Evolutionary conservation across 2,888 invertebrate species (phyloP).

Genomic region (Morinoia aosen): DNA sequence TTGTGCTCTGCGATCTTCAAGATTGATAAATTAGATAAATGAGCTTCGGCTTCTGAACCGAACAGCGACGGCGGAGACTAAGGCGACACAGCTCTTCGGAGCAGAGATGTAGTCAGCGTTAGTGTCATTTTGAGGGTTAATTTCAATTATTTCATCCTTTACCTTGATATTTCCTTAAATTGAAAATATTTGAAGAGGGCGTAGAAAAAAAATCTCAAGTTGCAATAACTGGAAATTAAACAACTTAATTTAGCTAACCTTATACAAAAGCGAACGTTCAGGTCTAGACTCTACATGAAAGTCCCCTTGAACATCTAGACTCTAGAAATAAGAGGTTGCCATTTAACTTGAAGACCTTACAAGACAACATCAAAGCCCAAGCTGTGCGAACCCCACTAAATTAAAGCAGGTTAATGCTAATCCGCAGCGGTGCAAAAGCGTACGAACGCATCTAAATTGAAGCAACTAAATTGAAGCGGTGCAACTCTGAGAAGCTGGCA

Average conservation of each 20-base stretch:
- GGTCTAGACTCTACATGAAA: neutral
- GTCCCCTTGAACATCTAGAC: neutral
- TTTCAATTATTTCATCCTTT: no score
- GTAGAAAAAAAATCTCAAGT: neutral
- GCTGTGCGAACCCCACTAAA: neutral
- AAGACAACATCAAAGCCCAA: neutral
- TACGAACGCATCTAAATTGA: neutral
- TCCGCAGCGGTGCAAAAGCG: neutral
- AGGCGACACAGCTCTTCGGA: neutral
- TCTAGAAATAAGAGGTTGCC: neutral
- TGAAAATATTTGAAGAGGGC: neutral
- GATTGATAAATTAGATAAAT: conserved; percentile 24
- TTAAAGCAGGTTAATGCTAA: neutral
- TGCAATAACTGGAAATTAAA: neutral
- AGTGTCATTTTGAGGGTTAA: no score
- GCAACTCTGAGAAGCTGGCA: neutral
- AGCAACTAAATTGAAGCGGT: neutral
- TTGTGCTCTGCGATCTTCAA: neutral
- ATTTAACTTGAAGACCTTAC: neutral
- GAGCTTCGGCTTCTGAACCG: neutral
- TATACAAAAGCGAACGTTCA: neutral
- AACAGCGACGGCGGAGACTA: neutral
- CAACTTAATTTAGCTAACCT: neutral
- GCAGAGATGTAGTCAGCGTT: neutral
- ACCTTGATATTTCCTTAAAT: no score